These are phyloP conservation scores for Drosophila mauritiana DNA, from an alignment of 1,140 invertebrate genomes.

Conservation along the genomic window DNA sequence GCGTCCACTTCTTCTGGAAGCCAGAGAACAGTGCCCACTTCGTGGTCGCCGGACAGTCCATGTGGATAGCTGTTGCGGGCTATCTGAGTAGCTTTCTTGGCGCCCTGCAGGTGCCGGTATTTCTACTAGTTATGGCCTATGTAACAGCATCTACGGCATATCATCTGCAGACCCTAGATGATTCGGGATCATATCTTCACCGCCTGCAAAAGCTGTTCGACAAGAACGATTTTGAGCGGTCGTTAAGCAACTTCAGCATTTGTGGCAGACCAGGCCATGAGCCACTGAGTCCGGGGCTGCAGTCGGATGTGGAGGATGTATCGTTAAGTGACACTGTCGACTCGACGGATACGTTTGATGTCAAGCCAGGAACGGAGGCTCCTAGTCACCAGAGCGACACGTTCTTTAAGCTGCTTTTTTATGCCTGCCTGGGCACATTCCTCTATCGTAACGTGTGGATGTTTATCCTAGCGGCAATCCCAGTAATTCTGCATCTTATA, in stretches of 20 bases:
- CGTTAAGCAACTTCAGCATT: slow-evolving; percentile 62
- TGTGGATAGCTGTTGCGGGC: slow-evolving; percentile 87
- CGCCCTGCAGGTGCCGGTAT: slow-evolving; percentile 86
- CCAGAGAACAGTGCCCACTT: slow-evolving; percentile 86
- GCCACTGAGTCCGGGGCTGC: slow-evolving; percentile 17
- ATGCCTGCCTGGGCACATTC: slow-evolving; percentile 79
- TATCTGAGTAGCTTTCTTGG: slow-evolving; percentile 86
- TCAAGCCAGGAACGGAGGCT: slow-evolving; percentile 23
- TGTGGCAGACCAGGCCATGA: slow-evolving; percentile 47
- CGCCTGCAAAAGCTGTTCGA: slow-evolving; percentile 70
- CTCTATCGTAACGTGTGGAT: slow-evolving; percentile 82
- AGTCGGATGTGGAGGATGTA: slow-evolving; percentile 76
- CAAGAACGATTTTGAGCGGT: slow-evolving; percentile 70
- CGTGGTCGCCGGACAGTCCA: slow-evolving; percentile 85
- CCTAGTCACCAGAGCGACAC: slow-evolving; percentile 64
- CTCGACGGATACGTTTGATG: slow-evolving; percentile 65
- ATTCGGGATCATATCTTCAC: slow-evolving; percentile 53
- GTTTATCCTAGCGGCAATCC: slow-evolving; percentile 77
- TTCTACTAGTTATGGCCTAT: slow-evolving; percentile 84
- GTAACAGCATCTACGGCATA: slow-evolving; percentile 86
- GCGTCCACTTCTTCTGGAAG: slow-evolving; percentile 86
- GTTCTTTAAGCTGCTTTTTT: slow-evolving; percentile 79
- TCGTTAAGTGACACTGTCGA: slow-evolving; percentile 77
- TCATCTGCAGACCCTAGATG: slow-evolving; percentile 82
- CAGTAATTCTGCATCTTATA: slow-evolving; percentile 72